Base-by-base conservation (phyloP, 2,113 vertebrate genomes). In the Atrichornis clamosus region DNA sequence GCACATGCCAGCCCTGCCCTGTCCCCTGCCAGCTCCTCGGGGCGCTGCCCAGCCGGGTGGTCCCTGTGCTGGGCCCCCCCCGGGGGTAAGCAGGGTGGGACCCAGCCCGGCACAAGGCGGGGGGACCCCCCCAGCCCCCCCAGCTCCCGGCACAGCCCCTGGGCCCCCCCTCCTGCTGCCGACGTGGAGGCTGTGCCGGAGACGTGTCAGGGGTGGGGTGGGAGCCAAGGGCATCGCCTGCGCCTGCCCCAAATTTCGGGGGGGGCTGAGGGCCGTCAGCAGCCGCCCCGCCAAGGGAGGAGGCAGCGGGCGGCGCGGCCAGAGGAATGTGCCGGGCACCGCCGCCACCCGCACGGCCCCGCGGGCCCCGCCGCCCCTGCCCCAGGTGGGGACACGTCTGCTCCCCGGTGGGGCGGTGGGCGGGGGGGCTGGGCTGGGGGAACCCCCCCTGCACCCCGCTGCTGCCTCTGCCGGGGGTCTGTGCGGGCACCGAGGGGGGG, bases 111-210 rank as follows among this genome's bases (percentile, higher is more conserved):
- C 49, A 9, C 17, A 2, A 37, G 39, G 15, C 2, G 3, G 63
- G 56, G 78, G 52, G 10, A 10, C 39, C 32, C 28, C 28, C 19
- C 7, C 30, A 3, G 23, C 17, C 24, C 35, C 72, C 41, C 18
- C 37, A 0, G 26, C 49, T 46, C 13, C 65, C 55, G 3, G 62
- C 49, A 5, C 26, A 20, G 64, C 69, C 56, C 42, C 5, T 32
- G 19, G n/a, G 24, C n/a, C 72, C 64, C 64, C 68, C 53, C 14
- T 30, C 47, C 17, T 8, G 44, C 84, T 92, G 90, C 86, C 77
- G 93, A 95, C 90, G 93, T 95, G 93, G 90, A 92, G 90, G 44
- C 77, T 59, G 93, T 6, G 65, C 81, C 39, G 86, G 86, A 32
- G 93, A 81, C 90, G 90, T 89, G 93, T 92, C 90, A 77, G 90